Evolutionary conservation across 2,888 invertebrate genomes (phyloP), one percentile per base, ranked within the genome.

Genomic region (Lapara coniferarum): DNA sequence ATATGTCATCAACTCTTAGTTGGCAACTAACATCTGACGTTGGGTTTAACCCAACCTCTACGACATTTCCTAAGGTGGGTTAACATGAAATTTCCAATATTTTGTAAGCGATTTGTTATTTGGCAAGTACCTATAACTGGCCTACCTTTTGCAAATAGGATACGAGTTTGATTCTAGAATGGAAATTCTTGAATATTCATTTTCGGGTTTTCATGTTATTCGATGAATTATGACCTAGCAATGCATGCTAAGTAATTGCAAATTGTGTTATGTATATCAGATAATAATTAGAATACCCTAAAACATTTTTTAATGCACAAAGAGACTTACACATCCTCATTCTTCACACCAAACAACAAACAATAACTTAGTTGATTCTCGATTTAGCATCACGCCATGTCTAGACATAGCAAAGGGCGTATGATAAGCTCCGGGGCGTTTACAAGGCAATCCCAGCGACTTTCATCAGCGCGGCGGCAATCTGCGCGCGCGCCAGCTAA

Each of bases 381-480:
- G 37, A 2, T 10, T 14, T 3, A 12, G 19, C 25, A 12, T 13
- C 25, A 69, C 69, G 80, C 69, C 82, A 56, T 73, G 71, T 89
- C 87, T 89, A 82, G n/a, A 25, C n/a, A 44, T 82, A 82, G 19
- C 52, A 71, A 77, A 71, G 72, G 67, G 76, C 71, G 30, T 46
- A 70, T 77, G 75, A 73, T 78, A 78, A 79, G 77, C 81, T 82
- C 70, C 75, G 79, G 80, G 84, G 87, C 89, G 91, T 91, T 90
- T 89, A 89, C 90, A 85, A 89, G 89, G 90, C 88, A 92, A 92
- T 92, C 89, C 88, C 86, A 81, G 85, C 82, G 85, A 84, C 85
- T 90, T 89, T 89, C 91, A 89, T 90, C 90, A 90, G 85, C 84
- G 80, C 79, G 78, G 81, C 82, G 84, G 84, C 85, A 89, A 90